Evolutionary conservation across 2,888 invertebrate species (phyloP), one percentile per base, ranked within the genome.

Genomic region (Autographa pulchrina): DNA sequence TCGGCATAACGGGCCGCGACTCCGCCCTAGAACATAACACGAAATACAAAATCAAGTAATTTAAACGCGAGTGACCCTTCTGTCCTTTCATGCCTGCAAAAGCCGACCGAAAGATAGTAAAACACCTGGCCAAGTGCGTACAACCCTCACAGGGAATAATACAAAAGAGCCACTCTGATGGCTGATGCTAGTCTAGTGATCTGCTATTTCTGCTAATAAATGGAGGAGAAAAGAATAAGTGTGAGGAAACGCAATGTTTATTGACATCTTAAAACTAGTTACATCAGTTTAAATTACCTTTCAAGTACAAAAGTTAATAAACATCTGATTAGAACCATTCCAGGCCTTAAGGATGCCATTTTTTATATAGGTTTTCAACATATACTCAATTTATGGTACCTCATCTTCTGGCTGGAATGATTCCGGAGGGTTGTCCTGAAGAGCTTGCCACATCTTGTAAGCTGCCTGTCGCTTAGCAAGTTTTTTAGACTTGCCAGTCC

Each of bases 391-490:
- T 11, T 6, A 61, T 79, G 38, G 38, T 88, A 95, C 98, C 88
- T 98, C 97, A 83, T 97, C 97, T 65, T 97, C 96, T 54, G 96
- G 96, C 88, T 97, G 97, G 89, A 96, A 97, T 13, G 97, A 96
- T 87, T 97, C 98, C 13, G 97, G 96, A 0, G 98, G 98, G 86
- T 97, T 96, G 80, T 98, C 98, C 88, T 98, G 98, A 74, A 99
- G 92, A 54, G 97, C 96, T 82, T 97, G 97, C 98, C 98, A 98
- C 99, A 99, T 99, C 92, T 98, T 98, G 90, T 98, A 98, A 2
- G 99, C 99, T 0, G 99, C 99, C 91, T 98, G 97, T n/a, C 99
- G 96, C 93, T 99, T 99, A 4, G 99, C 99, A 65, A 99, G 96
- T 92, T 99, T 99, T 96, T 99, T 99, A 65, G 99, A 99, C 89